Evolutionary conservation across 2,888 invertebrate genomes (phyloP), one percentile per base, ranked within the genome.

Genomic region (Polymixis flavicincta): DNA sequence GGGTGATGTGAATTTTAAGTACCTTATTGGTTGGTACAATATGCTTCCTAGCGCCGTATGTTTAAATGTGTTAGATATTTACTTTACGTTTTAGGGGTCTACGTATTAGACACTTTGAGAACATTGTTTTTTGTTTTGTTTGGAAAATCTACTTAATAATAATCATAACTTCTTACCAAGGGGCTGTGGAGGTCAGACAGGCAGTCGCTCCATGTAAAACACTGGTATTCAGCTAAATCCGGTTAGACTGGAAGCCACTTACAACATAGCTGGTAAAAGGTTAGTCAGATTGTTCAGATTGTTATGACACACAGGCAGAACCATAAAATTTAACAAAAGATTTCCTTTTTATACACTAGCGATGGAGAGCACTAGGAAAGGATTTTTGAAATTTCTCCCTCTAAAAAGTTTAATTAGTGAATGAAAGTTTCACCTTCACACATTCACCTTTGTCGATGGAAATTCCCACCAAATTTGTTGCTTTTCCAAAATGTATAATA

Each of bases 1-100:
- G 67, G 69, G 45, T 79, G 82, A 73, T 72, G 79, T 83, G 83
- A 75, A 75, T 83, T 60, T 70, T 67, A 83, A 82, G 70, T 70
- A 79, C 83, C 75, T 75, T 67, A 75, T 83, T 82, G 83, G 79
- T 75, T 63, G 60, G 45, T 71, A 64, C 60, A 73, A 71, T 81
- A 42, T 82, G 82, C 55, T 74, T 70, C 63, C 55, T 80, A 50
- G 61, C 55, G 32, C 45, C 45, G 48, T 65, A 32, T 59, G 42
- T 59, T 32, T 66, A 61, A 57, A 55, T 57, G 73, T 32, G 32
- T 79, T 50, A 65, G 4, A 55, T 68, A 73, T 73, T 54, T 57
- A 55, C 42, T 13, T 3, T 55, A 50, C 59, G 65, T 50, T 69
- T 63, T 42, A 25, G 59, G 45, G 14, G 60, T 50, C 61, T 66